phyloP scores from a whole-genome alignment of 2,113 vertebrate genomes.

The Conger conger region DNA sequence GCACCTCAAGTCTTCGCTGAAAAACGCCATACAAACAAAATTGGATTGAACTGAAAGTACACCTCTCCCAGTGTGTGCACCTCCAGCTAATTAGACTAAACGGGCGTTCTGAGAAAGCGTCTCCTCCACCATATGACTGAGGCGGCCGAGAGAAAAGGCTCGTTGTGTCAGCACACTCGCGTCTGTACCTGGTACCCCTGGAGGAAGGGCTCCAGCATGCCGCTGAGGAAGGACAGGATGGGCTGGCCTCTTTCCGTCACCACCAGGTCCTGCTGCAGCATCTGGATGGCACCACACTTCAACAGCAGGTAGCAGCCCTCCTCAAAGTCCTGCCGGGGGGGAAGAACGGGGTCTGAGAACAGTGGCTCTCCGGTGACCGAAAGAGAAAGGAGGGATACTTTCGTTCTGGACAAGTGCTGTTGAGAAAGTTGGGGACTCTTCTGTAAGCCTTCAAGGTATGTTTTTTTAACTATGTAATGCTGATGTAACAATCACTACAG shows the following conservation, averaged over 20 bases:
- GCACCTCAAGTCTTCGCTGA: too few relatives aligned
- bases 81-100: not conserved
- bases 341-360: not conserved
- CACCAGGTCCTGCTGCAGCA: constrained; percentile 73
- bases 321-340: constrained; percentile 84
- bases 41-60: too few relatives aligned
- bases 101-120: not conserved
- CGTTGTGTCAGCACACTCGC: not conserved
- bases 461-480: too few relatives aligned
- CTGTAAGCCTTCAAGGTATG: too few relatives aligned
- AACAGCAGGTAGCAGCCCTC: constrained; percentile 86
- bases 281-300: constrained; percentile 78
- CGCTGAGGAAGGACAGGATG: constrained; percentile 74
- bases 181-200: constrained; percentile 85
- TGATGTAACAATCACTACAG: too few relatives aligned
- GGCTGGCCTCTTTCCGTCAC: constrained; percentile 70
- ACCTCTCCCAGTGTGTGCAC: not conserved
- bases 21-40: too few relatives aligned
- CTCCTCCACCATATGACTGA: not conserved
- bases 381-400: too few relatives aligned
- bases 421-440: too few relatives aligned
- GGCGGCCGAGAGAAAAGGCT: not conserved
- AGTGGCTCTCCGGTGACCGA: not conserved
- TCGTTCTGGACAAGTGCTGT: not conserved
- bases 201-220: constrained; percentile 82